These are phyloP conservation scores for Lepidochitona cinerea DNA, from an alignment of 2,888 invertebrate genomes.

Conservation along the genomic window DNA sequence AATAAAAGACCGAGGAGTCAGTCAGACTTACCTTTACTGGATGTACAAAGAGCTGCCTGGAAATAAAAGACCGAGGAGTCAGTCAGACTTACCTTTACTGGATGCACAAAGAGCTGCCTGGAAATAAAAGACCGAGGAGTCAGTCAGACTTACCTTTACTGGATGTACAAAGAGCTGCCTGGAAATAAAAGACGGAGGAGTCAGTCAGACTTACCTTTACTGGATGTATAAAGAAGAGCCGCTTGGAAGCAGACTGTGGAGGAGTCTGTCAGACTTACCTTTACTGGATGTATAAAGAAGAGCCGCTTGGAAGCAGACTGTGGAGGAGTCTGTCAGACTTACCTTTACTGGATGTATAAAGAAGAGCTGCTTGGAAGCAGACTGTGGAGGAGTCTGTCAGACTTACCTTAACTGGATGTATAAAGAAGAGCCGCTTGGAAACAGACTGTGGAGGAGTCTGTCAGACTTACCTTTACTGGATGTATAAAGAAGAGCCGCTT, in stretches of 20 bases:
- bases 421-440: slow-evolving; percentile 98
- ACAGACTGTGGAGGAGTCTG: slow-evolving; percentile 77
- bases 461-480: slow-evolving; percentile 84
- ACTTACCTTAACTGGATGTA: slow-evolving; percentile 91
- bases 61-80: too few relatives aligned
- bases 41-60: too few relatives aligned
- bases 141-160: too few relatives aligned
- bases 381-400: slow-evolving; percentile 73
- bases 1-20: too few relatives aligned
- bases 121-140: too few relatives aligned
- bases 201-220: slow-evolving; percentile 87
- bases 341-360: slow-evolving; percentile 96
- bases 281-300: slow-evolving; percentile 95
- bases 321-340: slow-evolving; percentile 59
- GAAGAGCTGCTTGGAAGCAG: slow-evolving; percentile 97
- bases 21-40: too few relatives aligned
- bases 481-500: slow-evolving; percentile 97
- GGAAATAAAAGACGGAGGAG: too few relatives aligned
- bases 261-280: slow-evolving; percentile 74
- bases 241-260: slow-evolving; percentile 92
- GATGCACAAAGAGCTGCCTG: too few relatives aligned
- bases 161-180: too few relatives aligned
- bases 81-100: too few relatives aligned
- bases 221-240: slow-evolving; percentile 95
- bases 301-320: slow-evolving; percentile 97